Conservation (phyloP, 1,140 invertebrate genomes). For the Drosophila pectinifera region DNA sequence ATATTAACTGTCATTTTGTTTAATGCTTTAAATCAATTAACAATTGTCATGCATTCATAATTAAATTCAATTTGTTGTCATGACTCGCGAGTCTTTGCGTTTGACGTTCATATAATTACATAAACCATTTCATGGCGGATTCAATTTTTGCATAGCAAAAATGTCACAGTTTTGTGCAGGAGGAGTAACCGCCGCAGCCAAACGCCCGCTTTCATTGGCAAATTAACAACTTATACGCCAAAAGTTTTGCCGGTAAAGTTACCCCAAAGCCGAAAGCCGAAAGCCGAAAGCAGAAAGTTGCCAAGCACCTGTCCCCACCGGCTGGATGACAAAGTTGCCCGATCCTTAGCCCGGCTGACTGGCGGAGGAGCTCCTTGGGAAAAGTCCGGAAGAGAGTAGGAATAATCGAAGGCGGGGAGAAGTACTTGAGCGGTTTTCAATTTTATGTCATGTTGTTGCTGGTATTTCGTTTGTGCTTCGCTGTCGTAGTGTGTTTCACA, state of each 20-base stretch:
- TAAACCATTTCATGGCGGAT: constrained; percentile 7
- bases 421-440: constrained; percentile 69
- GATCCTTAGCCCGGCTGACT: constrained; percentile 2
- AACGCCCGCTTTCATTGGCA: constrained; percentile 75
- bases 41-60: constrained; percentile 33
- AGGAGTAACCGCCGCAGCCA: constrained; percentile 59
- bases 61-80: constrained; percentile 27
- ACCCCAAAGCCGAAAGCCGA: constrained; percentile 29
- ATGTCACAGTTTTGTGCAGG: constrained; percentile 16
- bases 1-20: constrained; percentile 21
- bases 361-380: constrained; percentile 5
- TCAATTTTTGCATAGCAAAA: constrained; percentile 13
- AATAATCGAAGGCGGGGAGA: constrained; percentile 43
- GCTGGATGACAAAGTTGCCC: constrained; percentile 67
- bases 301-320: constrained; percentile 63
- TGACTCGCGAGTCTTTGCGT: constrained; percentile 6
- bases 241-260: constrained; percentile 72
- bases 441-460: constrained; percentile 58
- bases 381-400: constrained; percentile 9
- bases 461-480: constrained; percentile 20
- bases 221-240: constrained; percentile 80
- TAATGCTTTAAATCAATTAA: constrained; percentile 39
- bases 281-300: constrained; percentile 44
- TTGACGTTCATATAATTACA: constrained; percentile 19
- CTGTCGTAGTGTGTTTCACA: constrained; percentile 31